Conservation (phyloP, 2,797 vertebrate genomes). For the Sciurus vulgaris region DNA sequence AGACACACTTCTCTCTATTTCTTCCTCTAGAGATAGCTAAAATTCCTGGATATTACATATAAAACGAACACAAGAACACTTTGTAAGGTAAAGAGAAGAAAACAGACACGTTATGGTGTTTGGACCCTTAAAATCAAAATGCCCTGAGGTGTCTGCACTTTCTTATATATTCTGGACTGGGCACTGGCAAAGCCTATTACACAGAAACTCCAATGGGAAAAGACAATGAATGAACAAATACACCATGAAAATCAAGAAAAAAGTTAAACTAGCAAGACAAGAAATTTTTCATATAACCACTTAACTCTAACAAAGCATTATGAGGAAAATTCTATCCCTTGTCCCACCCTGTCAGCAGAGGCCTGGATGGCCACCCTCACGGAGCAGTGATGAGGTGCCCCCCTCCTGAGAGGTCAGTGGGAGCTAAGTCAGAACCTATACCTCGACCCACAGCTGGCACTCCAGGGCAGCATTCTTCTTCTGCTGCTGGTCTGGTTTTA, state of each 20-base stretch:
- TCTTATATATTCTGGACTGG: background rate
- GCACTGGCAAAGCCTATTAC: background rate
- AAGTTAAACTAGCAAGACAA: background rate
- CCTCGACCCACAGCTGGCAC: background rate
- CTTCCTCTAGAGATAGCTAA: background rate
- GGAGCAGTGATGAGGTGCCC: background rate
- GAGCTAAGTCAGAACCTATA: background rate
- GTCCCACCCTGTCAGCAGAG: background rate
- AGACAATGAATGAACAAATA: background rate
- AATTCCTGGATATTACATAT: background rate
- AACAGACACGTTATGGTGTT: background rate
- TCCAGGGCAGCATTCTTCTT: background rate
- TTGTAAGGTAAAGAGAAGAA: background rate
- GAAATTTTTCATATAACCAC: background rate
- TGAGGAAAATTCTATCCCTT: background rate
- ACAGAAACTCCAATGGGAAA: background rate
- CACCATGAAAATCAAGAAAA: background rate
- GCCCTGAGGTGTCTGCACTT: background rate
- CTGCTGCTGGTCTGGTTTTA: background rate
- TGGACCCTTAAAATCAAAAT: background rate
- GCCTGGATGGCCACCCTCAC: background rate
- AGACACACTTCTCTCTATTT: background rate
- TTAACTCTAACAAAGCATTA: background rate
- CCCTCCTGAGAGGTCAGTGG: no score
- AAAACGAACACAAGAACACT: background rate